Conservation (phyloP, 2,888 invertebrate genomes). For the Rhyacophila evoluta region DNA sequence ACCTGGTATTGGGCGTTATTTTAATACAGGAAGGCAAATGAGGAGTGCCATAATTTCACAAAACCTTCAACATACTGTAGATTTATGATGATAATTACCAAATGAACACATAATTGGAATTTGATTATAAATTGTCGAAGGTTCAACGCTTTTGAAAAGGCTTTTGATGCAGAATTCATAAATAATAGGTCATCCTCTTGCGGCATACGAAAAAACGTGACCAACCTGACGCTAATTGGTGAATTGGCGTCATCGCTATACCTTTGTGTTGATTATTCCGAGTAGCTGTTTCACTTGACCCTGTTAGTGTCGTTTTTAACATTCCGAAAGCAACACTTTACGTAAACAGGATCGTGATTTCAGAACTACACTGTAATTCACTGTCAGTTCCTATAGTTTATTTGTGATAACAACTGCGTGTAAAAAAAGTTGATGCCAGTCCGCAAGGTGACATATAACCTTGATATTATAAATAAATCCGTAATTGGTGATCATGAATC, state of each 20-base stretch:
- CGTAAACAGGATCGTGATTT: constrained; percentile 42
- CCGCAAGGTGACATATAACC: too few species aligned
- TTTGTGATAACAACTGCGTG: too few species aligned
- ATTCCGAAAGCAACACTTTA: constrained; percentile 40
- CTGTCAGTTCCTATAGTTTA: too few species aligned
- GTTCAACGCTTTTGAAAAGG: neutral
- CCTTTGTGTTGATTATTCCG: constrained; percentile 25
- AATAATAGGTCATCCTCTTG: constrained; percentile 1
- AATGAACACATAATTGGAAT: neutral
- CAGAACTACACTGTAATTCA: neutral
- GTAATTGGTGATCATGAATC: too few species aligned
- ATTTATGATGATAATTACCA: neutral
- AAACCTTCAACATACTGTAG: neutral
- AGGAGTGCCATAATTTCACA: neutral
- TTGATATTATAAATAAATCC: too few species aligned
- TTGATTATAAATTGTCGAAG: neutral
- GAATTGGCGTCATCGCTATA: neutral
- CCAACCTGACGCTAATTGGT: constrained; percentile 8
- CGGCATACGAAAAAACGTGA: constrained; percentile 8
- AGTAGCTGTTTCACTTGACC: constrained; percentile 48
- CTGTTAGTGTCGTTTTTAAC: constrained; percentile 40
- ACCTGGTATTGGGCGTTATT: too few species aligned
- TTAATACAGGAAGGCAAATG: neutral
- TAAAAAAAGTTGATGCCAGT: too few species aligned
- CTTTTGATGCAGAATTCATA: neutral